Evolutionary conservation across 2,888 invertebrate species (phyloP), one percentile per base, ranked within the genome.

Genomic region (Euproctis similis): DNA sequence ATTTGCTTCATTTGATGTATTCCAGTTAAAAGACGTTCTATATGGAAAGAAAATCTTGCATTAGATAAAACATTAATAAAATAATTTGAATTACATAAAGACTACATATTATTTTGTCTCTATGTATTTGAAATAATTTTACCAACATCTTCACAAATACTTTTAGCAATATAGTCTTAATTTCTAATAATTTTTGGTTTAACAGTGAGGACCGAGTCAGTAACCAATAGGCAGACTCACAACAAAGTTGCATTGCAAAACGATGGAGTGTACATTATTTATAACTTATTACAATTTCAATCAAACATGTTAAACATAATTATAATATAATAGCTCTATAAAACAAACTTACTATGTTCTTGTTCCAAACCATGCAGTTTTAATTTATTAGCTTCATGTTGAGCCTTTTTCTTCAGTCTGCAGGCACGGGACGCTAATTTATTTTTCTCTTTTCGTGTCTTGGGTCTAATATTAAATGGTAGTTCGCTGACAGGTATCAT

Each of bases 311-410:
- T n/a, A n/a, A n/a, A n/a, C n/a, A n/a, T n/a, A n/a, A n/a, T n/a
- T n/a, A n/a, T n/a, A n/a, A n/a, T n/a, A n/a, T n/a, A n/a, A n/a
- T n/a, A n/a, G n/a, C n/a, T n/a, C n/a, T n/a, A n/a, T n/a, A n/a
- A n/a, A n/a, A n/a, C n/a, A 8, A 8, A 88, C 92, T 90, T 85
- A 96, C 97, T 93, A 73, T 98, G 98, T 78, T 98, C 98, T 56
- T 90, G 89, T 73, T 97, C 96, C 50, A 98, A 86, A 18, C 98
- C 98, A 65, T 90, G 94, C 2, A 98, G 82, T 82, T 98, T 98
- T 31, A 98, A 90, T 81, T 98, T 98, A 68, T 98, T 98, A 2
- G 98, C 98, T 77, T 98, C 98, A 70, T 98, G 98, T 66, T 98
- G 98, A 3, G 98, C 98, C 81, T 98, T 98, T 78, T 98, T 98